These are phyloP conservation scores for Exephanes ischioxanthus DNA, from an alignment of 2,888 invertebrate genomes.

Conservation along the genomic window DNA sequence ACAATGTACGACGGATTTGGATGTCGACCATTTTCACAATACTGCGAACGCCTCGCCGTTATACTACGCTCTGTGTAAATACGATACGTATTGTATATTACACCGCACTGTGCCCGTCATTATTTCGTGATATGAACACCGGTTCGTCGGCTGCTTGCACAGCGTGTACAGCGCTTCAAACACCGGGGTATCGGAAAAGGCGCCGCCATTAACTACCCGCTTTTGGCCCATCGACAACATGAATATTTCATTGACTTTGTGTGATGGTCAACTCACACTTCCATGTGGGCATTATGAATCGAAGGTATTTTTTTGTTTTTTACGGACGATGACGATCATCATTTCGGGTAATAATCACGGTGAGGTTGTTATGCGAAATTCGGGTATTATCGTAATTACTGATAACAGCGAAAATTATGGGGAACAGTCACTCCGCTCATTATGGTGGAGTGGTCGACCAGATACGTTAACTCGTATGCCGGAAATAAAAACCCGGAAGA, in stretches of 20 bases:
- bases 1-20: slow-evolving; percentile 54
- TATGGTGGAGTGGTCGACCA: no score
- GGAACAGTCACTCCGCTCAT: background rate
- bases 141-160: slow-evolving; percentile 52
- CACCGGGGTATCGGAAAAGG: slow-evolving; percentile 55
- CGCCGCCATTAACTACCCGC: slow-evolving; percentile 5
- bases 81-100: background rate
- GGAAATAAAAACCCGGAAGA: no score
- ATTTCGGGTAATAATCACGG: background rate
- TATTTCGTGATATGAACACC: slow-evolving; percentile 37
- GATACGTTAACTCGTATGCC: no score
- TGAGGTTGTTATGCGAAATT: background rate
- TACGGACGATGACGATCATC: background rate
- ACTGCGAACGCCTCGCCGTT: slow-evolving; percentile 37
- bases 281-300: background rate
- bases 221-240: background rate
- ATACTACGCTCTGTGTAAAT: background rate
- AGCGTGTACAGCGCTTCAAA: slow-evolving; percentile 33
- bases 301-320: background rate
- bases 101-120: slow-evolving; percentile 4
- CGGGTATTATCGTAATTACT: background rate
- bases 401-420: background rate
- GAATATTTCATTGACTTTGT: background rate
- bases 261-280: background rate
- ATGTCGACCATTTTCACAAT: slow-evolving; percentile 68